Percentiles rank a stretch among this genome's conserved stretches.
These are phyloP conservation scores for Teleiodes luculella DNA, from an alignment of 2,888 invertebrate genomes.

Conservation along the genomic window DNA sequence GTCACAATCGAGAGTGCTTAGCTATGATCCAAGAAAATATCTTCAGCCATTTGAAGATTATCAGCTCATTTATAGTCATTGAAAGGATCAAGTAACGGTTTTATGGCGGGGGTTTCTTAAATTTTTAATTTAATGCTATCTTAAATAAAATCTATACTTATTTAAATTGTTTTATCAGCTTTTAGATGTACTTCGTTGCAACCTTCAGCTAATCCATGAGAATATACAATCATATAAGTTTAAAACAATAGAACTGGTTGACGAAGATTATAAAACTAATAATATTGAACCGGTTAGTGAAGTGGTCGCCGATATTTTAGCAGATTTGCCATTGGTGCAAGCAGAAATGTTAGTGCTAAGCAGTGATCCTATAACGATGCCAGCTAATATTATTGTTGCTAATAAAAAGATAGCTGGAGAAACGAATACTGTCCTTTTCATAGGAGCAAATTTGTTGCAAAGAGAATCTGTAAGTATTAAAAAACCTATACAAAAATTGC, in stretches of 20 bases:
- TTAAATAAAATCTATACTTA: background rate
- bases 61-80: too few relatives aligned
- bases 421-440: slow-evolving; percentile 66
- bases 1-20: too few relatives aligned
- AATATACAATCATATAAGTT: slow-evolving; percentile 82
- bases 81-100: too few relatives aligned
- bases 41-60: too few relatives aligned
- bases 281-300: slow-evolving; percentile 72
- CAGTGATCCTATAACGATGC: slow-evolving; percentile 68
- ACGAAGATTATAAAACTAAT: slow-evolving; percentile 70
- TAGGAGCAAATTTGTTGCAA: slow-evolving; percentile 71
- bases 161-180: slow-evolving; percentile 35
- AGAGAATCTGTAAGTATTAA: slow-evolving; percentile 62
- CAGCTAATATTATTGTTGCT: slow-evolving; percentile 75
- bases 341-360: slow-evolving; percentile 80
- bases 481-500: too few relatives aligned
- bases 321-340: slow-evolving; percentile 83
- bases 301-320: slow-evolving; percentile 77
- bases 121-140: background rate
- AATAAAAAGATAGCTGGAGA: slow-evolving; percentile 79
- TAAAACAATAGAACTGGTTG: slow-evolving; percentile 75
- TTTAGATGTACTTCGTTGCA: slow-evolving; percentile 76
- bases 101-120: too few relatives aligned
- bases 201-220: slow-evolving; percentile 85
- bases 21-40: too few relatives aligned